Evolutionary conservation across 1,140 invertebrate species (phyloP).

Genomic region (Dryas iulia): DNA sequence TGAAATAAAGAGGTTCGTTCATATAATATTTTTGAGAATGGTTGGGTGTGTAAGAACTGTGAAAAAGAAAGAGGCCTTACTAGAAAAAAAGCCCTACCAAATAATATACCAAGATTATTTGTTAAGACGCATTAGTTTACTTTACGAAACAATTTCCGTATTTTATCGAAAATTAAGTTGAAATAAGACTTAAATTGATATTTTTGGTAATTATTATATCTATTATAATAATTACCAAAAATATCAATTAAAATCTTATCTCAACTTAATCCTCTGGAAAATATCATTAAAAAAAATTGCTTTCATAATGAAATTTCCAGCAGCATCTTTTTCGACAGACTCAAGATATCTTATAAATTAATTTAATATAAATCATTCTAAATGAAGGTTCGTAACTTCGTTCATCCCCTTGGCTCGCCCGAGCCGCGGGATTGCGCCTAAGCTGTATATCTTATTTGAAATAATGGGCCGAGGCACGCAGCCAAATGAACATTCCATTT

Average conservation of each 20-base stretch:
- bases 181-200: neutral
- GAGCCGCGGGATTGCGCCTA: conserved; percentile 12
- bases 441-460: conserved; percentile 21
- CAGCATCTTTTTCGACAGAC: neutral
- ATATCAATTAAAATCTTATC: neutral
- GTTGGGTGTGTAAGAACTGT: too few relatives aligned
- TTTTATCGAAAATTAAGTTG: neutral
- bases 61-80: too few relatives aligned
- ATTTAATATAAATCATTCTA: conserved; percentile 1
- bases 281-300: neutral
- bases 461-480: conserved; percentile 23
- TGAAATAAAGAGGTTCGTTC: too few relatives aligned
- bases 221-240: neutral
- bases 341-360: neutral
- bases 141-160: too few relatives aligned
- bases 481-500: conserved; percentile 11
- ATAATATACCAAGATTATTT: too few relatives aligned
- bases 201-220: neutral
- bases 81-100: too few relatives aligned
- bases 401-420: conserved; percentile 14
- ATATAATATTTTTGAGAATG: too few relatives aligned
- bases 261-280: neutral
- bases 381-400: neutral
- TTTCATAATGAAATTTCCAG: neutral
- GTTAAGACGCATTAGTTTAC: too few relatives aligned